Conservation (phyloP, 2,888 invertebrate genomes). For the Clunio marinus region DNA sequence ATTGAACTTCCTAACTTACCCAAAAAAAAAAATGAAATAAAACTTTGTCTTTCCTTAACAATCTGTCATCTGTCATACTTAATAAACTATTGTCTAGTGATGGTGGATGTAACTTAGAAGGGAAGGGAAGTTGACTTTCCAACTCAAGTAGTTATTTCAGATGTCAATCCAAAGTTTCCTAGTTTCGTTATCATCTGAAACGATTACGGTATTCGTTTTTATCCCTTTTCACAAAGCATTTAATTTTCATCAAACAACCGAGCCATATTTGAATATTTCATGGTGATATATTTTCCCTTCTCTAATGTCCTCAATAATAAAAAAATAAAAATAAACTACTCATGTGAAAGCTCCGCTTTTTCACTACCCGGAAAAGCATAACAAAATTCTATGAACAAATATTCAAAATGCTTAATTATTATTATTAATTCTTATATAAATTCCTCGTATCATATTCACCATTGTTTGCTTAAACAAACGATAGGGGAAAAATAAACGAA, state of each 20-base stretch:
- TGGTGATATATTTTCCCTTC: no score
- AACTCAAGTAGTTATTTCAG: conserved; percentile 1
- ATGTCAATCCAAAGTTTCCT: not conserved
- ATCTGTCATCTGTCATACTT: no score
- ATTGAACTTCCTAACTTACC: no score
- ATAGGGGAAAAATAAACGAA: not conserved
- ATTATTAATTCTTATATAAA: conserved; percentile 26
- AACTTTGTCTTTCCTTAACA: no score
- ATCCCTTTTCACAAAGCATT: no score
- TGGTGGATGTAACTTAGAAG: not conserved
- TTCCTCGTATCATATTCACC: conserved; percentile 14
- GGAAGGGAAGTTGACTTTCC: not conserved
- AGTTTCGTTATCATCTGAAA: no score
- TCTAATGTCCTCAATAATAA: no score
- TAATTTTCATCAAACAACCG: no score
- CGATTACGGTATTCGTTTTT: no score
- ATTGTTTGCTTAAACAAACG: conserved; percentile 20
- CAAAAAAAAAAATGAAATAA: no score
- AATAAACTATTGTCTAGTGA: not conserved
- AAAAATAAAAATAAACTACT: not conserved
- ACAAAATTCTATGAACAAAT: conserved; percentile 38
- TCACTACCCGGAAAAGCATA: not conserved
- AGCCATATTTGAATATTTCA: no score
- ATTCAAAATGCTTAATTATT: conserved; percentile 39
- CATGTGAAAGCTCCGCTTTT: not conserved